These are phyloP conservation scores for Pseudochirops corinnae DNA, from an alignment of 2,797 vertebrate species.

Conservation along the genomic window DNA sequence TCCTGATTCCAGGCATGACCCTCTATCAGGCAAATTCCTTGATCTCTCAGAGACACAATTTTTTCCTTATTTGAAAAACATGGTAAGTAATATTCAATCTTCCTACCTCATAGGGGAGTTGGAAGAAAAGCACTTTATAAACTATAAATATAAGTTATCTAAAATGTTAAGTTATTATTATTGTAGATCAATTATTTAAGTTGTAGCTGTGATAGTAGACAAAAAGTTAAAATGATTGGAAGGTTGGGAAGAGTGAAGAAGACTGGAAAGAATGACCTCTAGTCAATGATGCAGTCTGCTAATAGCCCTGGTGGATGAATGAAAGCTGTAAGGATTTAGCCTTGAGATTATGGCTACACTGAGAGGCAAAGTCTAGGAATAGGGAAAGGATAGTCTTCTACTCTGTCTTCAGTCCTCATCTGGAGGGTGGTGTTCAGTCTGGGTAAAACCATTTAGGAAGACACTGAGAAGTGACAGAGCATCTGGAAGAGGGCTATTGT, in stretches of 20 bases:
- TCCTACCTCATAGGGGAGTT: not conserved
- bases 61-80: not conserved
- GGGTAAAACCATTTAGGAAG: not conserved
- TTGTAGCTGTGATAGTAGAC: not conserved
- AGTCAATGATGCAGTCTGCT: not conserved
- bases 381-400: not conserved
- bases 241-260: not conserved
- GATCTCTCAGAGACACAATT: not conserved
- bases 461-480: not conserved
- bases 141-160: not conserved
- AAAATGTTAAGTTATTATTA: not conserved
- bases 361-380: not conserved
- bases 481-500: not conserved
- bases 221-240: not conserved
- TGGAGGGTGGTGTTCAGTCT: not conserved
- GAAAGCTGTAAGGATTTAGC: not conserved
- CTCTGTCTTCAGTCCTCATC: not conserved
- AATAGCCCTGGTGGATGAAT: not conserved
- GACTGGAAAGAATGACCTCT: not conserved
- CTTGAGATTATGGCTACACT: not conserved
- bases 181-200: not conserved
- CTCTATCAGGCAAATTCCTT: not conserved
- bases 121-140: not conserved
- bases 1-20: not conserved
- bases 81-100: not conserved